A percentile compares a stretch with the other conserved stretches of the same genome.
phyloP scores from a whole-genome alignment of 2,888 invertebrate species.

The Caradrina clavipalpis region DNA sequence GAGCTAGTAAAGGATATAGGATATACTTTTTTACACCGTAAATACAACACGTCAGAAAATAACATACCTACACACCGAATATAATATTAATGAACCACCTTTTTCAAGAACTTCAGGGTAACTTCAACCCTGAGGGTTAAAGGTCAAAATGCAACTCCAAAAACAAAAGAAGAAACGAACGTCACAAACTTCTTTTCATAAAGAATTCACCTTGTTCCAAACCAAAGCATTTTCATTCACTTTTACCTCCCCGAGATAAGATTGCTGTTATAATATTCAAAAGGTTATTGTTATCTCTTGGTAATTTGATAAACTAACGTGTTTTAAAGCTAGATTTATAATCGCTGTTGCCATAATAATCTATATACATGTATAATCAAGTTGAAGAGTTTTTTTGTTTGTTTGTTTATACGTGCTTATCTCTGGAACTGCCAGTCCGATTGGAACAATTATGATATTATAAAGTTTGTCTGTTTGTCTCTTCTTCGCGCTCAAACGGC shows the following conservation, averaged over 20 bases:
- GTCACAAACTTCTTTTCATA: background rate
- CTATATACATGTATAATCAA: too few relatives aligned
- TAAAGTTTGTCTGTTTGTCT: too few relatives aligned
- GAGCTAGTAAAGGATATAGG: too few relatives aligned
- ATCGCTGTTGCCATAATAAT: too few relatives aligned
- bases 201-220: background rate
- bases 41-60: too few relatives aligned
- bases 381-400: too few relatives aligned
- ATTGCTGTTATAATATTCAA: slow-evolving; percentile 24
- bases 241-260: slow-evolving; percentile 35
- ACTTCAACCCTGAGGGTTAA: background rate
- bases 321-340: background rate
- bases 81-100: background rate
- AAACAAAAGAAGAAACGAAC: background rate
- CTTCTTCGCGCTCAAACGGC: too few relatives aligned
- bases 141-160: background rate
- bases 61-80: background rate
- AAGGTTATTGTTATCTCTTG: slow-evolving; percentile 23
- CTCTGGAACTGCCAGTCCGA: too few relatives aligned
- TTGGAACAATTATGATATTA: too few relatives aligned
- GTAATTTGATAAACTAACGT: slow-evolving; percentile 5
- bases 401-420: too few relatives aligned
- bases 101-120: background rate
- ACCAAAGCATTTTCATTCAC: slow-evolving; percentile 22
- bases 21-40: too few relatives aligned